phyloP scores from a whole-genome alignment of 2,113 vertebrate species.

The Python bivittatus region DNA sequence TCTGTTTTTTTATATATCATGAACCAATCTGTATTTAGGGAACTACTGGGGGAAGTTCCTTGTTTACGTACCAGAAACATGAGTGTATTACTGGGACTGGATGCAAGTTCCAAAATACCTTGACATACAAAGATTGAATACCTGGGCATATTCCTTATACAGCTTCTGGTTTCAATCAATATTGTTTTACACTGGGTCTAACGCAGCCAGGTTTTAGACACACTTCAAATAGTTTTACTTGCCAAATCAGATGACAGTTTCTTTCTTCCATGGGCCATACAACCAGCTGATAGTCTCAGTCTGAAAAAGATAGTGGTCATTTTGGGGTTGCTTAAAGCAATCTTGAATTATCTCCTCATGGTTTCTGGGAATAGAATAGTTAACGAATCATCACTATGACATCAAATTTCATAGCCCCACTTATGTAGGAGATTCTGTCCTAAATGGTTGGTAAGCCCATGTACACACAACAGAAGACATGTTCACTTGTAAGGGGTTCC shows the following conservation, averaged over 20 bases:
- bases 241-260: background rate
- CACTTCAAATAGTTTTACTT: no score
- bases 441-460: no score
- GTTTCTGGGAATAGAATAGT: background rate
- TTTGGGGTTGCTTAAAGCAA: background rate
- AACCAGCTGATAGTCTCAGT: no score
- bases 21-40: background rate
- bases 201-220: background rate
- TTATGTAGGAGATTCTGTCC: no score
- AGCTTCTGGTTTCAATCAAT: background rate
- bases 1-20: background rate
- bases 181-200: background rate
- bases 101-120: background rate
- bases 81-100: no score
- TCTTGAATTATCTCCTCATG: background rate
- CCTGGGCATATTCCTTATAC: background rate
- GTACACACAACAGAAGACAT: no score
- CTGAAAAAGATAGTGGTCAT: background rate
- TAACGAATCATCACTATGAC: background rate
- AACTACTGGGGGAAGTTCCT: background rate
- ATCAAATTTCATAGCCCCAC: no score
- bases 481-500: no score
- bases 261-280: no score
- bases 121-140: background rate
- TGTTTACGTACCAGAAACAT: background rate